Percentiles rank a stretch among this genome's conserved stretches.
Conservation (phyloP, 2,888 invertebrate species). For the Thymelicus lineola region DNA sequence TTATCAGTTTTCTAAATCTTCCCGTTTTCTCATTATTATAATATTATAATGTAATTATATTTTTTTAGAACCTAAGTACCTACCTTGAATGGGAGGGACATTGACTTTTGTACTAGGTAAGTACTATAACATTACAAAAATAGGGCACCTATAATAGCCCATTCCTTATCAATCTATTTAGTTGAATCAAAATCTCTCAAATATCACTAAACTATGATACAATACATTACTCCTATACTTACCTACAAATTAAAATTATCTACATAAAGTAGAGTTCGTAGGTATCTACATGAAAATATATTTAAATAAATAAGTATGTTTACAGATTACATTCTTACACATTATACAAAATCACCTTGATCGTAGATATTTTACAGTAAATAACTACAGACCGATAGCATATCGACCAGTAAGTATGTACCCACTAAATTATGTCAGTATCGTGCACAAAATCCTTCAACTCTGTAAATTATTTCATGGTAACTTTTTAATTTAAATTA, state of each 20-base stretch:
- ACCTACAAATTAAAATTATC: neutral
- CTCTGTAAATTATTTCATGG: conserved; percentile 60
- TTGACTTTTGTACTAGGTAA: no score
- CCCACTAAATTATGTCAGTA: conserved; percentile 41
- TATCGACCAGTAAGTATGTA: conserved; percentile 15
- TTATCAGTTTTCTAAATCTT: no score
- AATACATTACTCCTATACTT: neutral
- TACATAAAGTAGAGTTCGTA: conserved; percentile 12
- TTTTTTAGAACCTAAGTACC: no score
- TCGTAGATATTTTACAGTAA: conserved; percentile 27
- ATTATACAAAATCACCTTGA: conserved; percentile 30
- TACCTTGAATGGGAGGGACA: no score
- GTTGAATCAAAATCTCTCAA: no score
- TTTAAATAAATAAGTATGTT: conserved; percentile 18
- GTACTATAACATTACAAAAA: no score
- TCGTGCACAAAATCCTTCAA: conserved; percentile 58
- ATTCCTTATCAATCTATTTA: no score
- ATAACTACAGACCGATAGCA: conserved; percentile 25
- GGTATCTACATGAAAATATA: conserved; percentile 19
- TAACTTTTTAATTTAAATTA: conserved; percentile 73
- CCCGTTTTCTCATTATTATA: no score
- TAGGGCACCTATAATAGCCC: no score
- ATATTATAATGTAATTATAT: no score
- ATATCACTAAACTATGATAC: neutral
- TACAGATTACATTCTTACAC: conserved; percentile 22